Evolutionary conservation across 2,888 invertebrate species (phyloP).

Genomic region (Bugula neritina): DNA sequence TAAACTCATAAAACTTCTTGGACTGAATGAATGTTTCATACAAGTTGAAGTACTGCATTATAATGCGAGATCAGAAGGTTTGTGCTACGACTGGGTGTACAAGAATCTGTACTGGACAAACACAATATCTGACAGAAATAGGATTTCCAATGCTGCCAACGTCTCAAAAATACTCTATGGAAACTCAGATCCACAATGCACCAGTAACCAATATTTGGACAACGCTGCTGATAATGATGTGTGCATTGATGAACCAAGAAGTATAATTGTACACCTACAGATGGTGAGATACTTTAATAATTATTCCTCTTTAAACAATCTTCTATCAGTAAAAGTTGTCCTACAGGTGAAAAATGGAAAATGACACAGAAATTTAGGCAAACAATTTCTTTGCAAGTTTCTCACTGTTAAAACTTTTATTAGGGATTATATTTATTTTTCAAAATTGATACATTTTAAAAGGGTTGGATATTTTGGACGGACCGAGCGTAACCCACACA

Average conservation of each 20-base stretch:
- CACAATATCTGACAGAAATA: not conserved
- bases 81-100: not conserved
- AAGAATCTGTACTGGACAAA: not conserved
- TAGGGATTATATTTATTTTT: not conserved
- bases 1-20: too few relatives aligned
- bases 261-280: constrained; percentile 77
- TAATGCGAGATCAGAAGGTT: not conserved
- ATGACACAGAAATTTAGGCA: too few relatives aligned
- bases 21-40: too few relatives aligned
- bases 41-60: too few relatives aligned
- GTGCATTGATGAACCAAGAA: constrained; percentile 79
- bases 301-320: not conserved
- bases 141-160: not conserved
- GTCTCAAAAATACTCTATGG: not conserved
- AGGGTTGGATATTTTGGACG: constrained; percentile 81
- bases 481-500: constrained; percentile 91
- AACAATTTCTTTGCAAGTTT: too few relatives aligned
- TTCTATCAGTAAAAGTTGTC: not conserved
- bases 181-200: not conserved
- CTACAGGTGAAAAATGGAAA: too few relatives aligned
- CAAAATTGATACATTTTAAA: not conserved
- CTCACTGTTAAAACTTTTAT: not conserved
- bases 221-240: not conserved
- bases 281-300: not conserved
- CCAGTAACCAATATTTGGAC: too few relatives aligned